These are phyloP conservation scores for Drosophila takahashii DNA, from an alignment of 1,140 invertebrate genomes.

Conservation along the genomic window DNA sequence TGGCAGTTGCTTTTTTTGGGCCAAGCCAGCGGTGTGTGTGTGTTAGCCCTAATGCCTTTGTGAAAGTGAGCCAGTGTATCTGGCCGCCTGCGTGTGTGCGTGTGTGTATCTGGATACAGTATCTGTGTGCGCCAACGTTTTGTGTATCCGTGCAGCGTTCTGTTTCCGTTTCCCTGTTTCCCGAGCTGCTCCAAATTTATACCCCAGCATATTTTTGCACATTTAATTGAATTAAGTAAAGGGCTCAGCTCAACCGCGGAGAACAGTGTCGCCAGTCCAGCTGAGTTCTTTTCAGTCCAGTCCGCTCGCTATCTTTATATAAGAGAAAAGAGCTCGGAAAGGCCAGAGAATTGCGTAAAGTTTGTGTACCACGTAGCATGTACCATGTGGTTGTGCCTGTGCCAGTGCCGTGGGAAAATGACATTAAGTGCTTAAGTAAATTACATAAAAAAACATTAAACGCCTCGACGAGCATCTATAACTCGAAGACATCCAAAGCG, in stretches of 20 bases:
- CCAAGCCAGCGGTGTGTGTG: conserved; percentile 40
- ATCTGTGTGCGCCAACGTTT: conserved; percentile 58
- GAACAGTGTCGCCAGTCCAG: conserved; percentile 34
- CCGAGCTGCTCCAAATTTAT: conserved; percentile 63
- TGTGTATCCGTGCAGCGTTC: conserved; percentile 66
- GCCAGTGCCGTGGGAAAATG: conserved; percentile 49
- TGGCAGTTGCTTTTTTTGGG: conserved; percentile 63
- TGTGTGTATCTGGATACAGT: conserved; percentile 34
- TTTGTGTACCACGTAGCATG: conserved; percentile 25
- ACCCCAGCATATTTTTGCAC: conserved; percentile 47
- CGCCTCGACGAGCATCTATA: conserved; percentile 48
- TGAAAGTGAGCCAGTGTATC: conserved; percentile 24
- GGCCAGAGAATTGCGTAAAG: conserved; percentile 71
- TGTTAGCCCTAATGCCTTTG: conserved; percentile 3
- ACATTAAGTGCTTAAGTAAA: conserved; percentile 76
- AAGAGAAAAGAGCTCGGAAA: conserved; percentile 46
- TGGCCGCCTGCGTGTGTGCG: conserved; percentile 21
- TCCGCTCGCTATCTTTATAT: conserved; percentile 53
- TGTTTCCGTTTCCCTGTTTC: conserved; percentile 37
- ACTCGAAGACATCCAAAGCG: conserved; percentile 25
- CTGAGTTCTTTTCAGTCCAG: conserved; percentile 10
- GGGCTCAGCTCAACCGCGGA: conserved; percentile 37
- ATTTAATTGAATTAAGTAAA: conserved; percentile 75
- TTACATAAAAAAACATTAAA: conserved; percentile 74
- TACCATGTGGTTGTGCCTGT: background rate